Evolutionary conservation across 2,113 vertebrate genomes (phyloP), one percentile per base, ranked within the genome.

Genomic region (Myrmecophaga tridactyla): DNA sequence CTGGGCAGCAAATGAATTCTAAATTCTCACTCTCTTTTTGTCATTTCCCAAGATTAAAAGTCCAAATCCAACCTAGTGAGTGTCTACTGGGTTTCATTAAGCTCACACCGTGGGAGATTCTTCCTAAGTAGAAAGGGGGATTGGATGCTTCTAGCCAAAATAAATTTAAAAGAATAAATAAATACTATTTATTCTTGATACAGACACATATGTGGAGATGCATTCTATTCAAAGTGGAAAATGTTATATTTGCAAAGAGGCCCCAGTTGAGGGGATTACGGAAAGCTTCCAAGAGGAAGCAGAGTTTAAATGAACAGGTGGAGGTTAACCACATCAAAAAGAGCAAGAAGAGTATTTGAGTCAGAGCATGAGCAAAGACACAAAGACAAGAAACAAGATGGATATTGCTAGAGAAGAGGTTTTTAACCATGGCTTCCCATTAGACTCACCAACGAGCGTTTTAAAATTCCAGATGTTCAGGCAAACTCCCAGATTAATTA

Each of bases 401-500:
- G 51, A 0, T 14, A 1, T 5, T 25, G 46, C 69, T 60, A 41
- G 51, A 34, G 9, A 31, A 56, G 69, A 65, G 31, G 17, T 36
- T n/a, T 86, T 23, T 4, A 20, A 9, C 39, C 13, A 4, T 67
- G 58, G 48, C 36, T 88, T 84, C 58, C 56, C 29, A 3, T 18
- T 18, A 69, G 41, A 72, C 43, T 76, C 43, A 17, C 43, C 15
- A 31, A 23, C 6, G 14, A 7, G 48, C 14, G 10, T 46, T 76
- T 31, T 7, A 17, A 43, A 48, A 76, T 46, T 76, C 25, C 72
- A 43, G 70, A 13, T 25, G 13, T 17, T 70, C 62, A 63, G 21
- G 11, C 11, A 12, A 29, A 62, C 18, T 13, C 6, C 15, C 0
- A 34, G 23, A 51, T 27, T 21, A 13, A 0, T 11, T n/a, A 23